Evolutionary conservation across 1,140 invertebrate genomes (phyloP).

Genomic region (Hesperophylax magnus): DNA sequence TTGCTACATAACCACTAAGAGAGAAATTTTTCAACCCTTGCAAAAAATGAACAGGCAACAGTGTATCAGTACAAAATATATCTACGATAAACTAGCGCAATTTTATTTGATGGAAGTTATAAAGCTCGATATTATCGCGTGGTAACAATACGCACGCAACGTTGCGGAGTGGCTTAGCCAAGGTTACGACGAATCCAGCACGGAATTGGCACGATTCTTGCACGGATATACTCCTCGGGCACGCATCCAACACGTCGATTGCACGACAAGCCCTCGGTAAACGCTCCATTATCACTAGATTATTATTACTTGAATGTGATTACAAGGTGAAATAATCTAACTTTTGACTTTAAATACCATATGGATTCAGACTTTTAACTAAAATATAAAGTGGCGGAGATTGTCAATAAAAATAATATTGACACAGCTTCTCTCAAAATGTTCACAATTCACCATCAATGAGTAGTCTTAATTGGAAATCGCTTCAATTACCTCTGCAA

Average conservation of each 20-base stretch:
- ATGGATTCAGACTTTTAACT: neutral
- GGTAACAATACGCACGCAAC: slow-evolving; percentile 8
- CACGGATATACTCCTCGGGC: neutral
- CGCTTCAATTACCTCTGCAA: too few species aligned
- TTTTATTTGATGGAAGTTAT: slow-evolving; percentile 6
- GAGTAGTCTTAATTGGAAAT: neutral
- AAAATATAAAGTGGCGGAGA: neutral
- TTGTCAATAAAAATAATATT: neutral
- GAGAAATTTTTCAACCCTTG: neutral
- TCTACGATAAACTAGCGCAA: neutral
- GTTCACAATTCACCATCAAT: neutral
- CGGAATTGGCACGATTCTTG: slow-evolving; percentile 6
- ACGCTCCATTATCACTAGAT: slow-evolving; percentile 4
- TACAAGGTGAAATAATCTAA: too few species aligned
- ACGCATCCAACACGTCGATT: slow-evolving; percentile 17
- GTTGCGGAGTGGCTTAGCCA: slow-evolving; percentile 26
- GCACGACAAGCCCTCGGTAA: slow-evolving; percentile 11
- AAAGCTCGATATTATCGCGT: slow-evolving; percentile 4
- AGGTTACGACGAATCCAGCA: neutral
- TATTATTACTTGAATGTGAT: neutral
- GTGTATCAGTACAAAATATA: neutral
- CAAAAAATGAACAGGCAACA: neutral
- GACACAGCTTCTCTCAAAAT: neutral
- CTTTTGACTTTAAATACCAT: too few species aligned
- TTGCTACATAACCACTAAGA: neutral